phyloP scores from a whole-genome alignment of 2,113 vertebrate species.

The Cephalophus harveyi region DNA sequence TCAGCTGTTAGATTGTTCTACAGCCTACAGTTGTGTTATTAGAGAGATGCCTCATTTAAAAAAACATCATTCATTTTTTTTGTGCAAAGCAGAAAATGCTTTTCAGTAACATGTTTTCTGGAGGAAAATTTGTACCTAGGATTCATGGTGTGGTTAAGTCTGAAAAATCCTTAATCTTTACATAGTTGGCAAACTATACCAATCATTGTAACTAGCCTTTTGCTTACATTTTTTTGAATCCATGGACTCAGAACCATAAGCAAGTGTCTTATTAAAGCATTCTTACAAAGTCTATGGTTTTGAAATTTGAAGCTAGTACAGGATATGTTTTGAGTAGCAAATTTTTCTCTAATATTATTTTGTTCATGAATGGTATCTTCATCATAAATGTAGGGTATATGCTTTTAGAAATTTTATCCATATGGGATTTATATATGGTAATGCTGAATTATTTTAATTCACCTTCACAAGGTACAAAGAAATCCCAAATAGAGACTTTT shows the following conservation, averaged over 20 bases:
- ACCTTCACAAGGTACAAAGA: not conserved
- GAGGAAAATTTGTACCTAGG: not conserved
- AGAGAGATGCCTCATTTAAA: not conserved
- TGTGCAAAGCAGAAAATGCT: not conserved
- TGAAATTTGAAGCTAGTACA: not conserved
- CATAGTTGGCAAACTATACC: not conserved
- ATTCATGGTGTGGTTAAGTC: not conserved
- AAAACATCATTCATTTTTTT: not conserved
- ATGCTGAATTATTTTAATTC: not conserved
- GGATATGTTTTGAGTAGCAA: not conserved
- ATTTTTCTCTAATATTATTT: not conserved
- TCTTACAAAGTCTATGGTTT: not conserved
- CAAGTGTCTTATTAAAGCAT: not conserved
- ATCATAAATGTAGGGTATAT: not conserved
- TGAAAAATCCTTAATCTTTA: not conserved
- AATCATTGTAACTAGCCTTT: not conserved
- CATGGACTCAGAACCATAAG: not conserved
- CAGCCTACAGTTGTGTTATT: not conserved
- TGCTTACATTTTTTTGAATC: not conserved
- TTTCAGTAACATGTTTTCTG: not conserved
- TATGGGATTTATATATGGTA: not conserved
- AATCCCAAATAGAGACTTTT: not conserved
- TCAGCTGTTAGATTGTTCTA: not conserved
- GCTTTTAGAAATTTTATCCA: not conserved
- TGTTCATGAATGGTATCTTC: not conserved